Evolutionary conservation across 2,888 invertebrate species (phyloP), one percentile per base, ranked within the genome.

Genomic region (Drosophila kuntzei): DNA sequence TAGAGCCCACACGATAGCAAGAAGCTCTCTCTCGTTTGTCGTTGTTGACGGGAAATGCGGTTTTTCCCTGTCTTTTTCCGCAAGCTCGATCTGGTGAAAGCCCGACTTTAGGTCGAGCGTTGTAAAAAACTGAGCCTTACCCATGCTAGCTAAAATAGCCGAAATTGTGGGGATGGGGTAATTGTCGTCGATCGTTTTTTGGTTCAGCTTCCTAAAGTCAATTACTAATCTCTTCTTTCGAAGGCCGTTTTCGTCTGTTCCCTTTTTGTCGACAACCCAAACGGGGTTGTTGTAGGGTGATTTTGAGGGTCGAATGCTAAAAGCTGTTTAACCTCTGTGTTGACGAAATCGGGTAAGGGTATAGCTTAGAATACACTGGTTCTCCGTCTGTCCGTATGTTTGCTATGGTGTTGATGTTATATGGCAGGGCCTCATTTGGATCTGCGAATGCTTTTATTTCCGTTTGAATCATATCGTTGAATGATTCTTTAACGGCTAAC

Each of bases 281-380:
- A 14, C 12, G 16, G 49, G 57, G 16, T 50, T 63, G 3, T 57
- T 55, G 9, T 57, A 50, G 0, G 63, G 36, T 5, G 63, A 57
- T 11, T 25, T 55, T 0, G 29, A 50, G n/a, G 16, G 22, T n/a
- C 27, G 11, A 1, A 41, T 55, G 0, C 29, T 22, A 49, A 20
- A 8, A 58, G 39, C 9, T 25, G 12, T 27, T 34, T 53, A n/a
- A 16, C 29, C 27, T 59, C 41, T 11, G 39, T 4, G 2, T 53
- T 37, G 5, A 53, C 49, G 5, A 65, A 65, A 9, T 65, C 47
- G 50, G 61, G 11, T 44, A 34, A 5, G 43, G 50, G 25, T 60
- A 51, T 44, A 60, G 7, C 7, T 44, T 50, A 1, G 25, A 60
- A n/a, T 44, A 51, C 14, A 36, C 14, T 8, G 44, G 22, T 0